phyloP scores from a whole-genome alignment of 2,113 vertebrate genomes.

The Galbula dea region DNA sequence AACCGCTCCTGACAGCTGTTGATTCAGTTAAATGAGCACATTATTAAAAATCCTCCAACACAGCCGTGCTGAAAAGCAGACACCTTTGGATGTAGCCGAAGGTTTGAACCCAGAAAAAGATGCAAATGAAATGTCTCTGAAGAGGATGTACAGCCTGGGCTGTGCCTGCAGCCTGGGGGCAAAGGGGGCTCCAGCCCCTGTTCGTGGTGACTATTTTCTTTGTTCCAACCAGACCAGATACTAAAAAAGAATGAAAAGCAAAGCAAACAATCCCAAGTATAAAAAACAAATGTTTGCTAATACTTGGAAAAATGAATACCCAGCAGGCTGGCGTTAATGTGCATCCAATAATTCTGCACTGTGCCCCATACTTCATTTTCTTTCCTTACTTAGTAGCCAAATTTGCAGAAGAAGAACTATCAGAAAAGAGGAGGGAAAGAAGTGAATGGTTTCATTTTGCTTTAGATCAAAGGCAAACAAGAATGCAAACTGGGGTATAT shows the following conservation, averaged over 20 bases:
- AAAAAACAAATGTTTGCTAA: conserved; percentile 35
- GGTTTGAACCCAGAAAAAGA: not conserved
- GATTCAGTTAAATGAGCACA: conserved; percentile 73
- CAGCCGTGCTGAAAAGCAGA: conserved; percentile 30
- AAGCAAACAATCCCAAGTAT: conserved; percentile 46
- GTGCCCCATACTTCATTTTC: not conserved
- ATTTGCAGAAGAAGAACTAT: conserved; percentile 32
- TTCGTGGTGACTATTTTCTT: conserved; percentile 54
- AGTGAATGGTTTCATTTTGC: conserved; percentile 66
- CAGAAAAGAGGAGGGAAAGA: not conserved
- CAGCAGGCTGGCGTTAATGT: conserved; percentile 37
- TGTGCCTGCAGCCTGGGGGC: not conserved
- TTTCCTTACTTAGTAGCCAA: not conserved
- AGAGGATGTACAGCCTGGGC: not conserved
- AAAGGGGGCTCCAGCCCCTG: conserved; percentile 35
- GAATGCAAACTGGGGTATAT: conserved; percentile 63
- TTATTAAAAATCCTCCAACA: conserved; percentile 66
- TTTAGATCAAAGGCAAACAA: conserved; percentile 70
- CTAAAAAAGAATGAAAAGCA: conserved; percentile 39
- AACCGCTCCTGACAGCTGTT: conserved; percentile 76
- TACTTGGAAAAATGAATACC: conserved; percentile 40
- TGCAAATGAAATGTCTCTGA: conserved; percentile 4
- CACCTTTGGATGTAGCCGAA: conserved; percentile 55
- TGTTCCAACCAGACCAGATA: conserved; percentile 63
- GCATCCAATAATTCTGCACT: conserved; percentile 52